Evolutionary conservation across 53 echinoderm and acorn worm species (phyloP), one percentile per base, ranked within the genome.

Genomic region (Astropecten irregularis): DNA sequence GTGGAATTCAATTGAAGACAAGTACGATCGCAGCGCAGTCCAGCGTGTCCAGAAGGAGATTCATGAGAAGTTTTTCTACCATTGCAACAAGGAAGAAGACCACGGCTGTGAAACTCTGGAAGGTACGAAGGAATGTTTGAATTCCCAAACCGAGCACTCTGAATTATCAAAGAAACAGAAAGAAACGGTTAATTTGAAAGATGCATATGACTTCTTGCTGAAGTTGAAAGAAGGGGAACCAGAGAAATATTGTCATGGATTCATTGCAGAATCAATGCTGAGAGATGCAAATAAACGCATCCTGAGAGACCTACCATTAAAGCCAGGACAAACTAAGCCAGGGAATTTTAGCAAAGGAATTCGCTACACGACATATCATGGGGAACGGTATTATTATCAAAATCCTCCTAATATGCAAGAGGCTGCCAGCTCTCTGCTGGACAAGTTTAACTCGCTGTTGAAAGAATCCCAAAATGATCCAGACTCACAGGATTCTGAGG

Each of bases 191-290:
- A 28, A 56, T 34, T 73, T 73, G 39, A 22, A 56, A 36, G 15
- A 54, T 19, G 56, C 74, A 2, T 73, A 73, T 56, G 1, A 55
- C 23, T 73, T 38, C 56, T 38, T 73, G 39, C 21, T 73, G 0
- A 27, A 54, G 3, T 15, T 73, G 4, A 73, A 73, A 25, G 15
- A 54, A 19, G 23, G 56, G 11, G 55, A 73, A 73, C 19, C 9
- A 8, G 39, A 55, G 20, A 16, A 9, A 19, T 5, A 23, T 11
- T 38, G 13, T 6, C 55, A 55, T 26, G 74, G 73, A 3, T 25
- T 52, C 0, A 73, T 73, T 25, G 74, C 22, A 39, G 74, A 73
- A 26, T 73, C 74, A 9, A 73, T 73, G 74, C 37, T 73, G 7
- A 18, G 39, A 36, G 56, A 38, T 21, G 40, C 74, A 22, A 36